phyloP scores from a whole-genome alignment of 2,113 vertebrate species.

The Telmatochromis brichardi region DNA sequence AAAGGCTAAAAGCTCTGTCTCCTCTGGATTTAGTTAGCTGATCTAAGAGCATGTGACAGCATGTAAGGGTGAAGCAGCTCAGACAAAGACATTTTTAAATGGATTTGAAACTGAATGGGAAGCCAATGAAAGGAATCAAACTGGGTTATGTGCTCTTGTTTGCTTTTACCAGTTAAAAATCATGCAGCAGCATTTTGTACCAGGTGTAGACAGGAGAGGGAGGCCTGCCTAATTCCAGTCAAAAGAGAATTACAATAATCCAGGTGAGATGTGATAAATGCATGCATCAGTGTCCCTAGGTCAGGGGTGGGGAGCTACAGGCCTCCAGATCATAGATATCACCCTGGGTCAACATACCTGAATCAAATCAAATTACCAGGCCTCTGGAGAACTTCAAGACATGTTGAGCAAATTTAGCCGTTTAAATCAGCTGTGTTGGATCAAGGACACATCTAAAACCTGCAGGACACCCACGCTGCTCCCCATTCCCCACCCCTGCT shows the following conservation, averaged over 20 bases:
- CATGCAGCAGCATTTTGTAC: background rate
- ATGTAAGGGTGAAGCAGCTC: background rate
- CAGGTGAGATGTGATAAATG: background rate
- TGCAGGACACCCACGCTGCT: too few relatives aligned
- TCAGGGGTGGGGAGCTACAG: background rate
- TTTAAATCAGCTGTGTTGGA: background rate
- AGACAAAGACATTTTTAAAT: background rate
- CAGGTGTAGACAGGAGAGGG: background rate
- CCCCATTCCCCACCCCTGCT: too few relatives aligned
- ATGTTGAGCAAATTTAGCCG: background rate
- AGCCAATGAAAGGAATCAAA: background rate
- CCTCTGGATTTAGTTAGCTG: background rate
- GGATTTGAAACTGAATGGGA: background rate
- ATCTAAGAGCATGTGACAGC: background rate
- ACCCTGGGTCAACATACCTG: background rate
- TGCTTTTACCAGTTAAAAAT: background rate
- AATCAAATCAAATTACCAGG: background rate
- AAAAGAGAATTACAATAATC: background rate
- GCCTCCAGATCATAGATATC: background rate
- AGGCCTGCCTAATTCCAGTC: background rate
- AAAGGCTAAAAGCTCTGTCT: background rate
- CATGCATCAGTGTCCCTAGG: background rate
- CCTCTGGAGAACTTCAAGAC: accelerated
- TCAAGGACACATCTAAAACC: background rate
- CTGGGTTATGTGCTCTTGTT: background rate